Base-by-base conservation (phyloP, 2,888 invertebrate genomes). In the Gandaritis pyraliata region DNA sequence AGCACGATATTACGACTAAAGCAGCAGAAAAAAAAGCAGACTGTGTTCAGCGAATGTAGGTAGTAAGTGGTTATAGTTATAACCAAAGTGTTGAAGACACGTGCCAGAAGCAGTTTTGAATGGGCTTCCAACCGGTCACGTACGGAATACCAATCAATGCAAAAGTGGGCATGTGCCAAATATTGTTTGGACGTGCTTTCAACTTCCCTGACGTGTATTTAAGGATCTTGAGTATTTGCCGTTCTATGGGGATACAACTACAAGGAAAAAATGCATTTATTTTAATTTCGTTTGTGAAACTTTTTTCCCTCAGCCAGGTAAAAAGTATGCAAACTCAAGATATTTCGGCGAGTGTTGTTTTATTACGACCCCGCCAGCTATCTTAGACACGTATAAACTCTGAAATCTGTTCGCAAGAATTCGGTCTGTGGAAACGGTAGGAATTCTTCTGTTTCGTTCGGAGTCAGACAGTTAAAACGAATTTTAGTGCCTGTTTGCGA, bases 331-430 rank as follows among this genome's bases (percentile, higher is more conserved):
- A 12, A 23, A 36, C 41, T 56, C 49, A 23, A 51, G 29, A n/a
- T 53, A 51, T 53, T 53, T 41, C 18, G 13, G 43, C 23, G 36
- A 45, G 36, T 50, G 23, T 60, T 55, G 49, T 50, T 60, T 60
- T 41, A 46, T 45, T 30, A 45, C 49, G 38, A 55, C 16, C n/a
- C 18, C 16, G 36, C 36, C 43, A 43, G 43, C 16, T 30, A 47
- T 46, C 15, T 54, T 38, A 58, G 41, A 61, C 47, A 61, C 15
- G 63, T 46, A 46, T 54, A 50, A 58, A 50, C 58, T 55, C 58
- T 23, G 54, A 57, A 64, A 61, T 61, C 58, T 60, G 59, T 59
- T 61, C 18, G 43, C 60, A 54, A 64, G 54, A 58, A 64, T 64
- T 56, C 36, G 18, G 52, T 30, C 30, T 33, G 39, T 36, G 39